These are phyloP conservation scores for Heliornis fulica DNA, from an alignment of 2,113 vertebrate genomes.

Conservation along the genomic window DNA sequence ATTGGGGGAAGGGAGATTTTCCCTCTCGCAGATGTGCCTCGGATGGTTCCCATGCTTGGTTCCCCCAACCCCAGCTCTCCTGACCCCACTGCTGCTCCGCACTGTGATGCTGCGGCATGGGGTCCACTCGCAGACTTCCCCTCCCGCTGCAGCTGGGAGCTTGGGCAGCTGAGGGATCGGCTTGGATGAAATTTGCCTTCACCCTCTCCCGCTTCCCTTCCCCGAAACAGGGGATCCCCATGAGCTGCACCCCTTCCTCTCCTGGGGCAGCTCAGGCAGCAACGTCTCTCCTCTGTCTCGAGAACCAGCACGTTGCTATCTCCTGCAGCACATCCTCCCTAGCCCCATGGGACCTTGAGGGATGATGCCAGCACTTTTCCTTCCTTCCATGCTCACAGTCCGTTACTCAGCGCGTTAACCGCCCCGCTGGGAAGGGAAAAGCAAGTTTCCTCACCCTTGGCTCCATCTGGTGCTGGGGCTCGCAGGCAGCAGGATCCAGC, in stretches of 20 bases:
- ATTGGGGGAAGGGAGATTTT: too few species aligned
- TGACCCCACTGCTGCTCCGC: not conserved
- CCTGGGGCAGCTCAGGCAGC: not conserved
- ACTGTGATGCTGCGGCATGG: fast-evolving
- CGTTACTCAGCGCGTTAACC: not conserved
- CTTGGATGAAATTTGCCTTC: not conserved
- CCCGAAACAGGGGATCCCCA: not conserved
- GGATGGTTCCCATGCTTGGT: fast-evolving
- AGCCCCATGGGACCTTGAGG: not conserved
- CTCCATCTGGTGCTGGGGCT: fast-evolving
- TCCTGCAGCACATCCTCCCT: not conserved
- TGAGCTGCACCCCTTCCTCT: fast-evolving
- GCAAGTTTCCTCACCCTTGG: fast-evolving
- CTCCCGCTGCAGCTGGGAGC: not conserved
- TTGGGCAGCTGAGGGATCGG: not conserved
- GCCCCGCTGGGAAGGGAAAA: not conserved
- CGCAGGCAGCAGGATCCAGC: not conserved
- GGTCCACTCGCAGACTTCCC: fast-evolving
- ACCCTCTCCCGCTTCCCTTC: not conserved
- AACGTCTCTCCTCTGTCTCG: too few species aligned
- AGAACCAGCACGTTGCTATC: not conserved
- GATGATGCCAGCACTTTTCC: fast-evolving
- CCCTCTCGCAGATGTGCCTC: not conserved
- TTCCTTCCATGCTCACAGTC: not conserved
- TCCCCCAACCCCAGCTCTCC: not conserved